Conservation (phyloP, 1,140 invertebrate species). For the Platorchestia sp. region DNA sequence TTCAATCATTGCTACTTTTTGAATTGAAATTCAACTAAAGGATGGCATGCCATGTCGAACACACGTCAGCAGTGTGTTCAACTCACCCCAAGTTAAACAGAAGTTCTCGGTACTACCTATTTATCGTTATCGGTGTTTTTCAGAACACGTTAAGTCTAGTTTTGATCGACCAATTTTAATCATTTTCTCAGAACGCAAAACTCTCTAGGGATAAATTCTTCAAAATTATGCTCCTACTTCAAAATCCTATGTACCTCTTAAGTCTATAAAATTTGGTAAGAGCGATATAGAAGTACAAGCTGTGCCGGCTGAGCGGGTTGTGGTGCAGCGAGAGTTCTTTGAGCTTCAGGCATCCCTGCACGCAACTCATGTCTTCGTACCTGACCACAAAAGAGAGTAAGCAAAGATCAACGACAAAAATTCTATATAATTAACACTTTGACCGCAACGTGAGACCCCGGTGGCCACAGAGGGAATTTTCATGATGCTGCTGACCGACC, state of each 20-base stretch:
- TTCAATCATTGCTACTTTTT: too few relatives aligned
- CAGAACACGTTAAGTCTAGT: background rate
- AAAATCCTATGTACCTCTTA: background rate
- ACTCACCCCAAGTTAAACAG: background rate
- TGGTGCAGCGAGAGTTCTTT: constrained; percentile 88
- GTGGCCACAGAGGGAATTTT: too few relatives aligned
- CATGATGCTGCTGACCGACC: too few relatives aligned
- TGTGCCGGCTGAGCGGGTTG: constrained; percentile 78
- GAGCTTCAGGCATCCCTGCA: constrained; percentile 81
- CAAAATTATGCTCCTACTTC: background rate
- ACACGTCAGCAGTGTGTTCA: background rate
- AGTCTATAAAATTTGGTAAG: constrained; percentile 56
- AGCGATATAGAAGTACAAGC: constrained; percentile 37
- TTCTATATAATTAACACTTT: background rate
- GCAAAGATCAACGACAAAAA: background rate
- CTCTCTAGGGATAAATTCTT: too few relatives aligned
- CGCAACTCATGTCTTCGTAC: constrained; percentile 84
- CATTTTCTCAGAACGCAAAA: too few relatives aligned
- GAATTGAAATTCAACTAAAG: background rate
- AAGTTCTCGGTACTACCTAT: background rate
- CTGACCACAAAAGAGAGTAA: constrained; percentile 70
- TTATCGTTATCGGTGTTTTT: background rate
- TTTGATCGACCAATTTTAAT: background rate
- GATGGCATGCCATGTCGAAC: background rate
- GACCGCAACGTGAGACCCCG: too few relatives aligned